phyloP scores from a whole-genome alignment of 2,888 invertebrate species.

The Anticlea derivata region DNA sequence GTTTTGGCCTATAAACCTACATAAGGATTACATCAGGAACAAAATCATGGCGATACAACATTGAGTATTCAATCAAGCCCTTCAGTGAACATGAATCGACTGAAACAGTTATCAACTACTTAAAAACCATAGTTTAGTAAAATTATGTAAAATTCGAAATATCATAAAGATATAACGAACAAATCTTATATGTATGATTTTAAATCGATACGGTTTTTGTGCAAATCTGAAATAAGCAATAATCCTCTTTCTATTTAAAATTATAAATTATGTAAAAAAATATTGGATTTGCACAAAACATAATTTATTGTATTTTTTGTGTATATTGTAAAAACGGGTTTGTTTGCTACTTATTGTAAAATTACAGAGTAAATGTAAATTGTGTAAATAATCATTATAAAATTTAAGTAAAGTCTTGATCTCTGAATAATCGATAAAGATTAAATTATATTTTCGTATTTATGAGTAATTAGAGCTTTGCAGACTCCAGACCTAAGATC shows the following conservation, averaged over 20 bases:
- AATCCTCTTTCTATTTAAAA: too few relatives aligned
- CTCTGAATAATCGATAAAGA: conserved; percentile 69
- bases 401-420: conserved; percentile 66
- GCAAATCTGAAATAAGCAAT: conserved; percentile 29
- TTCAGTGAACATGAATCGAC: neutral
- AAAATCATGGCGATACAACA: too few relatives aligned
- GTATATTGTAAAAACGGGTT: conserved; percentile 55
- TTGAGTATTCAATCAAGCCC: too few relatives aligned
- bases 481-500: conserved; percentile 7
- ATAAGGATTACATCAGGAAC: too few relatives aligned
- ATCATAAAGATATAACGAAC: neutral
- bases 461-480: conserved; percentile 37
- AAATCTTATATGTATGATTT: neutral
- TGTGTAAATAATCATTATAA: conserved; percentile 34
- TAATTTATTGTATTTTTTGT: conserved; percentile 22
- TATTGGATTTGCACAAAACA: conserved; percentile 32
- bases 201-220: conserved; percentile 6
- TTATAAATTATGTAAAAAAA: conserved; percentile 25
- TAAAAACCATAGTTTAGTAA: neutral
- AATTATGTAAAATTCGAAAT: neutral
- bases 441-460: conserved; percentile 79
- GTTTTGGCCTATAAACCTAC: too few relatives aligned
- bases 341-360: conserved; percentile 56
- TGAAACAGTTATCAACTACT: too few relatives aligned
- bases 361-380: conserved; percentile 30